Evolutionary conservation across 2,113 vertebrate species (phyloP), one percentile per base, ranked within the genome.

Genomic region (Naja naja): DNA sequence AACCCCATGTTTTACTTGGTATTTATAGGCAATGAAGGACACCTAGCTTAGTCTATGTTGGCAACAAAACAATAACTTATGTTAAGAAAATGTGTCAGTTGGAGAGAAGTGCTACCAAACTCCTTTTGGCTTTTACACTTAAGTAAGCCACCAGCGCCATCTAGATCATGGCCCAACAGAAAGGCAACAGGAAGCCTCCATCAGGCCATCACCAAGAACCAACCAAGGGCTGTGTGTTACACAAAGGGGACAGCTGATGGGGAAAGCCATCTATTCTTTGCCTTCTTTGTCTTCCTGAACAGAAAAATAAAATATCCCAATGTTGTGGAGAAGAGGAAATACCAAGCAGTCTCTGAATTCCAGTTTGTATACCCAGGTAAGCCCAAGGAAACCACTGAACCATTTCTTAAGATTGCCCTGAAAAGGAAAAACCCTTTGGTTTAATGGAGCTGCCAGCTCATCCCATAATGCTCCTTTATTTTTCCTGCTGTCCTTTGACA

Each of bases 341-440:
- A 4, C 0, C 87, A 92, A 0, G 49, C 85, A 12, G 43, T 0
- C 88, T 58, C 89, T 0, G 87, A 1, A 0, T 0, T 53, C 93
- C 90, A 52, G 20, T 22, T 94, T 49, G 3, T 2, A 4, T 89
- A 45, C 64, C 92, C 94, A 39, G 90, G 45, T 87, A 90, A 93
- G 91, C 10, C 2, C 30, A 87, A 90, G 12, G 4, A 47, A 60
- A 60, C 25, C 5, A 53, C 14, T 14, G 53, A 39, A 0, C 69
- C 54, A 25, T 74, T 56, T 14, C 3, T 45, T 11, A 49, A 27
- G 11, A n/a, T 1, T 9, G 49, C 52, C 43, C 5, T 49, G 10
- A 2, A 25, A 25, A 27, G 34, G 14, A 34, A 49, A 49, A 49
- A 39, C 18, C 34, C 16, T 81, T 39, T 18, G 0, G 34, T 81